These are phyloP conservation scores for Leptopilina myrica DNA, from an alignment of 2,888 invertebrate species.

Conservation along the genomic window DNA sequence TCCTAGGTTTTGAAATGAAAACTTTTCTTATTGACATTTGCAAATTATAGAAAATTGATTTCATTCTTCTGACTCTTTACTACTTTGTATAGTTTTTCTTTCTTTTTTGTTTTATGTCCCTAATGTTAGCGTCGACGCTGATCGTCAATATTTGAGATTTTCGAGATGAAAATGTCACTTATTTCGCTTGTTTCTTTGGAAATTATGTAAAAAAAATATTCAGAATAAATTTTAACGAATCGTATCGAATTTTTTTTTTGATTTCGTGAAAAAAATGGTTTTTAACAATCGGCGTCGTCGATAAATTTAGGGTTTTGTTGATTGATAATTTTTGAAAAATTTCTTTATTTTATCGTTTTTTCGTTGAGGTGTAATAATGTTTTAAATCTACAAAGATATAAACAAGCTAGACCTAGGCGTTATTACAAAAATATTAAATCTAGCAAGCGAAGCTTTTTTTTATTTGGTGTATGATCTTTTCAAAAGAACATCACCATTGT, in stretches of 20 bases:
- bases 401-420: slow-evolving; percentile 72
- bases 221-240: too few relatives aligned
- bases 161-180: too few relatives aligned
- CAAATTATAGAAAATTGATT: slow-evolving; percentile 9
- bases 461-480: slow-evolving; percentile 55
- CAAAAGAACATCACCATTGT: slow-evolving; percentile 43
- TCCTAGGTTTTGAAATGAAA: slow-evolving; percentile 5
- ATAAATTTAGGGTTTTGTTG: too few relatives aligned
- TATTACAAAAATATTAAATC: slow-evolving; percentile 77
- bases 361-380: slow-evolving; percentile 48
- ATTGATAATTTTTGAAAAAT: neutral
- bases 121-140: too few relatives aligned
- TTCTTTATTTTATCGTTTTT: neutral
- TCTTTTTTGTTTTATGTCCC: neutral
- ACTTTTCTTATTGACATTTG: neutral
- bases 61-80: too few relatives aligned
- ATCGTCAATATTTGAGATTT: too few relatives aligned
- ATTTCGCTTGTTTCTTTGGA: neutral
- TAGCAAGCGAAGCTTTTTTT: slow-evolving; percentile 73
- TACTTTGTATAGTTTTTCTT: neutral
- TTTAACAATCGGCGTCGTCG: too few relatives aligned
- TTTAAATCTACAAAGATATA: slow-evolving; percentile 64
- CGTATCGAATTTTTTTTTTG: neutral
- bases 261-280: neutral
- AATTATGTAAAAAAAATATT: neutral